A percentile compares a stretch with the other conserved stretches of the same genome.
Evolutionary conservation across 2,888 invertebrate genomes (phyloP).

Genomic region (Odontomyia ornata): DNA sequence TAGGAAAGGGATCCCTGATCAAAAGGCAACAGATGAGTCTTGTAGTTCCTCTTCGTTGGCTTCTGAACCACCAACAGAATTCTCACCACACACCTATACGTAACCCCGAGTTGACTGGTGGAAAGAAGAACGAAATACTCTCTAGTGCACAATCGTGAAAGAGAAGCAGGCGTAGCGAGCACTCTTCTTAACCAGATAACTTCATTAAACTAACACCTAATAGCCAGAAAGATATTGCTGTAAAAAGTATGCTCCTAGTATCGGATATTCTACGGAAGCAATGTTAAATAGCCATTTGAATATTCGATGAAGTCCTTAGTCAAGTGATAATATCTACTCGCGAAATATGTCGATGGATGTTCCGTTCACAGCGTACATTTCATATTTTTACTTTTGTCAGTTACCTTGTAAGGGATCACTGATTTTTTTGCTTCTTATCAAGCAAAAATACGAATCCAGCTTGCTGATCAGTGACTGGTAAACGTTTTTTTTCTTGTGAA

Average conservation of each 20-base stretch:
- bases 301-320: neutral
- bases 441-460: neutral
- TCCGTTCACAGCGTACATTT: constrained; percentile 23
- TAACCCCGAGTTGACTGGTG: too few relatives aligned
- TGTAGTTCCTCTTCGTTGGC: too few relatives aligned
- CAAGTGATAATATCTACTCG: neutral
- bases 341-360: constrained; percentile 7
- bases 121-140: too few relatives aligned
- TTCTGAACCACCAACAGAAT: too few relatives aligned
- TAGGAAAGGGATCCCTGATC: too few relatives aligned
- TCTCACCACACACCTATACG: too few relatives aligned
- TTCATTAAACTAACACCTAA: too few relatives aligned
- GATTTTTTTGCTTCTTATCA: neutral
- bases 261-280: neutral
- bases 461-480: neutral
- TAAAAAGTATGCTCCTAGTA: constrained; percentile 45
- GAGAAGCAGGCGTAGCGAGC: too few relatives aligned
- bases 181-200: too few relatives aligned
- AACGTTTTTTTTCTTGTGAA: neutral
- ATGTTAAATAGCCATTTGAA: constrained; percentile 31
- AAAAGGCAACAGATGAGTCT: too few relatives aligned
- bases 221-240: constrained; percentile 32
- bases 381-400: neutral
- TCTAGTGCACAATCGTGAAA: too few relatives aligned
- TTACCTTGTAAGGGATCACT: neutral